Conservation (phyloP, 2,797 vertebrate species). For the Siniperca scherzeri region DNA sequence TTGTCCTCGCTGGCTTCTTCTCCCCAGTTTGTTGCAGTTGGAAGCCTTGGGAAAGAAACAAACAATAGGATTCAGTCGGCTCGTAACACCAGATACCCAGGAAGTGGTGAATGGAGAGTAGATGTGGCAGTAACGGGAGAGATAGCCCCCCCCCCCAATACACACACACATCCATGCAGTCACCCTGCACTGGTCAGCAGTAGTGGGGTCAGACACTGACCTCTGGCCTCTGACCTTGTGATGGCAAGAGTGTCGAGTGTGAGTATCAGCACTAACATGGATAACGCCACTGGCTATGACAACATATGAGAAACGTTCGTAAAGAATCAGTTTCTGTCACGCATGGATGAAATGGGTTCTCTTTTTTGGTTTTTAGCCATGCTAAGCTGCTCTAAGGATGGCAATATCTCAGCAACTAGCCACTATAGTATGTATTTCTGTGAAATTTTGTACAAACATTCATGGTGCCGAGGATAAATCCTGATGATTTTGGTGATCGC, state of each 20-base stretch:
- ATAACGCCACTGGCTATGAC: background rate
- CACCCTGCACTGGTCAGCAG: conserved; percentile 14
- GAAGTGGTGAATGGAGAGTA: conserved; percentile 53
- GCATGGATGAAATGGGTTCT: background rate
- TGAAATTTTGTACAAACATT: background rate
- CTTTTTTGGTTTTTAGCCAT: background rate
- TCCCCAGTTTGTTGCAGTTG: conserved; percentile 63
- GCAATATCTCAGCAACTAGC: background rate
- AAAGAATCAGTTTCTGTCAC: background rate
- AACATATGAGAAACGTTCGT: background rate
- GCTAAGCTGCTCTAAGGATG: background rate
- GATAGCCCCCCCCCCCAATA: background rate
- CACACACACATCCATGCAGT: background rate
- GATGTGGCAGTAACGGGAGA: conserved; percentile 47
- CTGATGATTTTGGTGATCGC: background rate
- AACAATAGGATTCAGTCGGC: conserved; percentile 36
- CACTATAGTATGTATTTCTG: background rate
- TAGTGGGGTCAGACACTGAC: conserved; percentile 40
- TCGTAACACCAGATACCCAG: conserved; percentile 53
- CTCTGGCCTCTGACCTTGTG: conserved; percentile 50
- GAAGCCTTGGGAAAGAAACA: conserved; percentile 57
- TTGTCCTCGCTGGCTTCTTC: conserved; percentile 33
- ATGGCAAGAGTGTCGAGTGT: conserved; percentile 14
- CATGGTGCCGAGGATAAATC: background rate
- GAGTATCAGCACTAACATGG: background rate